Evolutionary conservation across 2,888 invertebrate genomes (phyloP), one percentile per base, ranked within the genome.

Genomic region (Cyclophora punctaria): DNA sequence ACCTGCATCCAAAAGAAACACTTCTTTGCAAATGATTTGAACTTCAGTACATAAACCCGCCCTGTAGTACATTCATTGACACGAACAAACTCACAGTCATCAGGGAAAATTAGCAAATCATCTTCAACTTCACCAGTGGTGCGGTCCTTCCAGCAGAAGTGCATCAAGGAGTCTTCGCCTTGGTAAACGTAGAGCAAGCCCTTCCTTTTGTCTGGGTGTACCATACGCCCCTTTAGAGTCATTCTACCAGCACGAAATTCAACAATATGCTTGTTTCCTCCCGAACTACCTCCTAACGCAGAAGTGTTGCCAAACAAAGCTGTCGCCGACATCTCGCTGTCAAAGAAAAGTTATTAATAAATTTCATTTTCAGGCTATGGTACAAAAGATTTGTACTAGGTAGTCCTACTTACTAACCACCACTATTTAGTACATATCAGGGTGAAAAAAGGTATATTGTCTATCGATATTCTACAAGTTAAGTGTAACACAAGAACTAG

Each of bases 121-220:
- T 99, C 99, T 86, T 99, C 99, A 6, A 97, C 94, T 62, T 94
- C 93, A 48, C 98, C 97, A 45, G 94, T 93, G 45, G 95, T 94
- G 46, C 99, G 93, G 85, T 99, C 99, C 86, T 99, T 99, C 99
- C 99, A 99, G 81, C 99, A 99, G 77, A 99, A 98, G 85, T 99
- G 99, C 95, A 99, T 98, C 51, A 99, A 63, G 0, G 97, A 96
- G 82, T 99, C 99, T 64, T 98, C 98, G 48, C 97, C 96, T 80
- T 99, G 99, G 75, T 97, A 96, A 50, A 99, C 93, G 76, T 98
- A 99, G 7, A 99, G 90, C 35, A 96, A 89, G 3, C 99, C 99
- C 88, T 99, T 99, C 68, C 98, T 93, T 63, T 95, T 96, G 77
- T 98, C 98, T 2, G 98, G 96, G 78, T 94, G 93, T 3, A 98